Evolutionary conservation across 2,113 vertebrate genomes (phyloP).

Genomic region (Perca flavescens): DNA sequence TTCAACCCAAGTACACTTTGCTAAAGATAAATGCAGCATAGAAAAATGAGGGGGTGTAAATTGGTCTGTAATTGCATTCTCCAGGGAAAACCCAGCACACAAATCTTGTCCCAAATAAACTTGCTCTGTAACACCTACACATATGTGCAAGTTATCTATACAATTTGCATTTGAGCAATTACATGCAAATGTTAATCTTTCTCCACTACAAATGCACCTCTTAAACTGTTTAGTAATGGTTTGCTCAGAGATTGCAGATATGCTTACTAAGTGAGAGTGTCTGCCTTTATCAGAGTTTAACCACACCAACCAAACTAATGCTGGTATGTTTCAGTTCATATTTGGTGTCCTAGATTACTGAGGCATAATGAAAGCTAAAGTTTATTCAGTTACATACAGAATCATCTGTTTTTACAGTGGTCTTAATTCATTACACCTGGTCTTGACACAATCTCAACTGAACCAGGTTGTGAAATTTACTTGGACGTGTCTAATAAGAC

Average conservation of each 20-base stretch:
- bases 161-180: constrained; percentile 60
- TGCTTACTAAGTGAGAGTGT: neutral
- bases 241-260: constrained; percentile 3
- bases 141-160: constrained; percentile 26
- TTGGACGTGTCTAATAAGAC: neutral
- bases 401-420: neutral
- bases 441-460: neutral
- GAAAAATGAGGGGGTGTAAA: constrained; percentile 73
- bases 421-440: neutral
- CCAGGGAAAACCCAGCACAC: constrained; percentile 52
- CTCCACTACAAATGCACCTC: neutral
- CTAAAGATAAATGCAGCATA: constrained; percentile 68
- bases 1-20: constrained; percentile 75
- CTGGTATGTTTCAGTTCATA: no score
- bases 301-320: neutral
- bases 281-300: constrained; percentile 9
- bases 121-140: constrained; percentile 57
- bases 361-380: neutral
- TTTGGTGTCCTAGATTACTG: neutral
- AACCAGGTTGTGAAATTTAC: neutral
- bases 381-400: neutral
- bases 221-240: constrained; percentile 30
- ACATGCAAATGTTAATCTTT: constrained; percentile 44
- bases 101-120: constrained; percentile 52
- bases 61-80: constrained; percentile 69